Evolutionary conservation across 1,140 invertebrate species (phyloP).

Genomic region (Centruroides sculpturatus): DNA sequence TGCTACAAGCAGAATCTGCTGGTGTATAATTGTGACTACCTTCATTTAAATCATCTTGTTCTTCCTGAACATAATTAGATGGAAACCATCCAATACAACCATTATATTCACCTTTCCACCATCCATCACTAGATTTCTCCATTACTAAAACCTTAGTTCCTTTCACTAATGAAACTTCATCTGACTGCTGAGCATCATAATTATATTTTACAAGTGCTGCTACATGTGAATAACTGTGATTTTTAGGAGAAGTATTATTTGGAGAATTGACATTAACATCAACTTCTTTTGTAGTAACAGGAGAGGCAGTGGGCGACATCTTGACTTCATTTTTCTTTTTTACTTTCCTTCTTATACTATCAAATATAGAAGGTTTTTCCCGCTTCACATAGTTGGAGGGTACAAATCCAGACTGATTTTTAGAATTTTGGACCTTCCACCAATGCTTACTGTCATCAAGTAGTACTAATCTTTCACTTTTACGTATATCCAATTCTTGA

Average conservation of each 20-base stretch:
- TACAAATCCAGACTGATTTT: slow-evolving; percentile 90
- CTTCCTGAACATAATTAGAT: slow-evolving; percentile 93
- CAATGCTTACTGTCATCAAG: slow-evolving; percentile 97
- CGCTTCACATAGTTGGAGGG: slow-evolving; percentile 99
- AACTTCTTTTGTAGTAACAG: slow-evolving; percentile 16
- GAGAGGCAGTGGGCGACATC: slow-evolving; percentile 17
- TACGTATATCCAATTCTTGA: slow-evolving; percentile 90
- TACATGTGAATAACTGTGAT: slow-evolving; percentile 10
- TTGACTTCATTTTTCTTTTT: slow-evolving; percentile 85
- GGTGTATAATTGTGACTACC: slow-evolving; percentile 2
- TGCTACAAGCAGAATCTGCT: slow-evolving; percentile 7
- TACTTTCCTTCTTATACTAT: slow-evolving; percentile 88
- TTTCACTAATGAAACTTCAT: slow-evolving; percentile 79
- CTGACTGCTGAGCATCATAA: slow-evolving; percentile 91
- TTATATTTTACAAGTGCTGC: slow-evolving; percentile 88
- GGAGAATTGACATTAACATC: slow-evolving; percentile 34
- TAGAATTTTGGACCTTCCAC: slow-evolving; percentile 88
- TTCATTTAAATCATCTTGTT: slow-evolving; percentile 49
- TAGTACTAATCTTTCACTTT: slow-evolving; percentile 90
- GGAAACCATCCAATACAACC: slow-evolving; percentile 86
- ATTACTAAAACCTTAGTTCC: slow-evolving; percentile 77
- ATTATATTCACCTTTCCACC: slow-evolving; percentile 92
- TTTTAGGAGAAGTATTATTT: slow-evolving; percentile 8
- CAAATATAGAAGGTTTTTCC: slow-evolving; percentile 88
- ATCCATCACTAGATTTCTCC: slow-evolving; percentile 97